Evolutionary conservation across 1,140 invertebrate genomes (phyloP).

Genomic region (Spodoptera frugiperda): DNA sequence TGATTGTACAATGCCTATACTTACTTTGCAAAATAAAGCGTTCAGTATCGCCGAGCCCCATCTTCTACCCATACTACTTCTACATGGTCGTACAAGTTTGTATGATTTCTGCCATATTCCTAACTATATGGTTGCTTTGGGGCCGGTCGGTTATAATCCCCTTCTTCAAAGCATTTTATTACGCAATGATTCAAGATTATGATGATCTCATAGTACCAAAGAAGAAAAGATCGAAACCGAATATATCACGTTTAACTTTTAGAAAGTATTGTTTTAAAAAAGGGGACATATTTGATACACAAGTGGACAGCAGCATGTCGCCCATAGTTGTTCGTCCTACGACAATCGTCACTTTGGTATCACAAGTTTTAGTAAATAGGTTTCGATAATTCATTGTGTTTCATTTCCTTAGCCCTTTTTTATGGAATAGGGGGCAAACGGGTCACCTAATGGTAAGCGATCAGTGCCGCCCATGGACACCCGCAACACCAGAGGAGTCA

Average conservation of each 20-base stretch:
- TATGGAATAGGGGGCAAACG: too few relatives aligned
- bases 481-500: too few relatives aligned
- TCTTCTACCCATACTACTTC: constrained; percentile 78
- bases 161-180: constrained; percentile 64
- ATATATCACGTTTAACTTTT: constrained; percentile 60
- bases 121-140: constrained; percentile 69
- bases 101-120: constrained; percentile 49
- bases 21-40: constrained; percentile 70
- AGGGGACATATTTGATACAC: constrained; percentile 71
- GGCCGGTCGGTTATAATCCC: constrained; percentile 64
- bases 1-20: constrained; percentile 73
- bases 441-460: too few relatives aligned
- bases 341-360: neutral
- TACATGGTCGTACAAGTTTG: constrained; percentile 77
- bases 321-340: neutral
- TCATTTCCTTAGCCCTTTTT: too few relatives aligned
- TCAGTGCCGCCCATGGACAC: too few relatives aligned
- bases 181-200: constrained; percentile 45
- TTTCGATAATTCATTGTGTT: neutral
- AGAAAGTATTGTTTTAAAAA: constrained; percentile 77
- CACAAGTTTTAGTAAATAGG: neutral
- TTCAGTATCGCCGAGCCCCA: constrained; percentile 66
- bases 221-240: neutral
- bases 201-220: neutral
- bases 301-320: constrained; percentile 40